phyloP scores from a whole-genome alignment of 2,113 vertebrate species.

The Tupaia chinensis region DNA sequence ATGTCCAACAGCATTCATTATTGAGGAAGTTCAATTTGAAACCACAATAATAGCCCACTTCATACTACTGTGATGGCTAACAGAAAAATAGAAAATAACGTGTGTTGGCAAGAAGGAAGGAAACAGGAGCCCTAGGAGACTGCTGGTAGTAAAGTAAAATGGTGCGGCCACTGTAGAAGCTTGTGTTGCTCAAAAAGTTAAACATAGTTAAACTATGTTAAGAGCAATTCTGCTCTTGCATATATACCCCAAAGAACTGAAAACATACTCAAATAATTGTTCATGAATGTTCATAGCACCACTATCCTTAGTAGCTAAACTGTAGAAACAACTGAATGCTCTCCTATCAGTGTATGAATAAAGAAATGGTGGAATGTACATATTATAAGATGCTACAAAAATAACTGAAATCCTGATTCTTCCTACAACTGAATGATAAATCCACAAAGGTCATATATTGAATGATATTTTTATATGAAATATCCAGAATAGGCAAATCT shows the following conservation, averaged over 20 bases:
- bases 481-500: background rate
- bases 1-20: background rate
- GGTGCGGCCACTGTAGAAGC: fast-evolving
- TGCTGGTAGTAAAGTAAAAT: background rate
- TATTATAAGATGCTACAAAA: background rate
- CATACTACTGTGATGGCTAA: background rate
- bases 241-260: background rate
- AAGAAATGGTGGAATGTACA: background rate
- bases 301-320: background rate
- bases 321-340: background rate
- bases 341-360: background rate
- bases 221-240: background rate
- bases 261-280: background rate
- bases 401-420: background rate
- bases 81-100: background rate
- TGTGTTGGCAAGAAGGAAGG: background rate
- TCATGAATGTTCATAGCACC: background rate
- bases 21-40: background rate
- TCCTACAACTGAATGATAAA: background rate
- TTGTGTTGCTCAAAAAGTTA: background rate
- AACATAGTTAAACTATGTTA: background rate
- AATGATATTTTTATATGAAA: background rate
- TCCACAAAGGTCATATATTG: background rate
- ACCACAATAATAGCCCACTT: background rate
- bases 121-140: background rate